A percentile compares a stretch with the other conserved stretches of the same genome.
phyloP scores from a whole-genome alignment of 1,140 invertebrate genomes.

The Bombus balteatus region DNA sequence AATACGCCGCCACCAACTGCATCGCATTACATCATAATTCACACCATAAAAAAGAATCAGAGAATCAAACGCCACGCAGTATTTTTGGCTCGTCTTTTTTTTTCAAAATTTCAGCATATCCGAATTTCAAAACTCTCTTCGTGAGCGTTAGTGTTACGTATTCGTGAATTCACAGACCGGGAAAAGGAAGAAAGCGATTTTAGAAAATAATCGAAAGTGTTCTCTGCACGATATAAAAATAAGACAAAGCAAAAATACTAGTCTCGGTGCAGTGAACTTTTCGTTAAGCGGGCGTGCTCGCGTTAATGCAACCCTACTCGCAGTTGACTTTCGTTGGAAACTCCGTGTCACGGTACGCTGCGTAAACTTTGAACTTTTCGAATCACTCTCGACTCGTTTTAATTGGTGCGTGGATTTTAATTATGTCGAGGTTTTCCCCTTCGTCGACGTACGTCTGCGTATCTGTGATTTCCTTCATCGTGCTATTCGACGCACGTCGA shows the following conservation, averaged over 20 bases:
- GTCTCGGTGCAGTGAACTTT: not conserved
- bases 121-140: not conserved
- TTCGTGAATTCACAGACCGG: not conserved
- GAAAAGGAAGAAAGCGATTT: not conserved
- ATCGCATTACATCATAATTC: not conserved
- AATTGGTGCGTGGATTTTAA: conserved; percentile 50
- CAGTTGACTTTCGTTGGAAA: conserved; percentile 24
- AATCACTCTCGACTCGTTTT: conserved; percentile 14
- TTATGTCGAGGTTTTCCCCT: conserved; percentile 3
- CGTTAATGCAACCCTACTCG: not conserved
- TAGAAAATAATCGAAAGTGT: conserved; percentile 18
- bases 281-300: not conserved
- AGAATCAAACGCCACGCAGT: not conserved
- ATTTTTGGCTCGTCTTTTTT: not conserved
- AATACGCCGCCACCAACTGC: not conserved
- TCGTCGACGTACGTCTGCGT: no score
- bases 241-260: not conserved
- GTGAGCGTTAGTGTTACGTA: not conserved
- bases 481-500: not conserved
- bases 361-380: conserved; percentile 33
- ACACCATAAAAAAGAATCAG: not conserved
- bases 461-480: not conserved
- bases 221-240: not conserved
- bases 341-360: not conserved
- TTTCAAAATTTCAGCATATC: not conserved